Evolutionary conservation across 2,113 vertebrate genomes (phyloP), one percentile per base, ranked within the genome.

Genomic region (Falcunculus frontatus): DNA sequence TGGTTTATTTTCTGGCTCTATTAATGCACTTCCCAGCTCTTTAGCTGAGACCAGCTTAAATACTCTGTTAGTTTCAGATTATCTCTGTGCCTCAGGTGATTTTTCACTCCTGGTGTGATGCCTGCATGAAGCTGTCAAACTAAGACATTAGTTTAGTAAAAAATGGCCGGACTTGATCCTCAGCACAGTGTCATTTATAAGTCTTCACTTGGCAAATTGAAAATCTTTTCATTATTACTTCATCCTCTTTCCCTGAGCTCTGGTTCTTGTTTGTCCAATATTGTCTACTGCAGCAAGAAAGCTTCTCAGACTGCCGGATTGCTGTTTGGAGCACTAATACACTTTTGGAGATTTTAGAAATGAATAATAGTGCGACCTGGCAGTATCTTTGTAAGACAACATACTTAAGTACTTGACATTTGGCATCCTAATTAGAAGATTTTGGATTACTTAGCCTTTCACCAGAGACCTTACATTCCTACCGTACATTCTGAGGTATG

Each of bases 191-290:
- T 92, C 50, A 41, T 62, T 94, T 70, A 37, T 93, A 86, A 90
- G 57, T 33, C 17, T n/a, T 86, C 63, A 44, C 37, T n/a, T 83
- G 82, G 41, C 55, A 93, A 93, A 89, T 37, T 78, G 62, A 67
- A 91, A n/a, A 64, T 82, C 11, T 91, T 93, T 91, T 93, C 52
- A 60, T 93, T 91, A 70, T 93, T 88, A 21, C 22, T 90, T 94
- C 62, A 60, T 90, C 33, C 23, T 67, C 25, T 74, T 79, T 87
- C 44, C 39, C 19, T 72, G 52, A 75, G 69, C 41, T 64, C 37
- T 68, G 25, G 13, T 6, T 91, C 20, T 60, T 84, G 49, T 76
- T 91, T 91, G 44, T 84, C 62, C 41, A 46, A 0, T 60, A 64
- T 60, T 68, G 35, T 89, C 41, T 83, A 16, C 53, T 49, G 27